Evolutionary conservation across 2,113 vertebrate species (phyloP), one percentile per base, ranked within the genome.

Genomic region (Tragelaphus strepsiceros): DNA sequence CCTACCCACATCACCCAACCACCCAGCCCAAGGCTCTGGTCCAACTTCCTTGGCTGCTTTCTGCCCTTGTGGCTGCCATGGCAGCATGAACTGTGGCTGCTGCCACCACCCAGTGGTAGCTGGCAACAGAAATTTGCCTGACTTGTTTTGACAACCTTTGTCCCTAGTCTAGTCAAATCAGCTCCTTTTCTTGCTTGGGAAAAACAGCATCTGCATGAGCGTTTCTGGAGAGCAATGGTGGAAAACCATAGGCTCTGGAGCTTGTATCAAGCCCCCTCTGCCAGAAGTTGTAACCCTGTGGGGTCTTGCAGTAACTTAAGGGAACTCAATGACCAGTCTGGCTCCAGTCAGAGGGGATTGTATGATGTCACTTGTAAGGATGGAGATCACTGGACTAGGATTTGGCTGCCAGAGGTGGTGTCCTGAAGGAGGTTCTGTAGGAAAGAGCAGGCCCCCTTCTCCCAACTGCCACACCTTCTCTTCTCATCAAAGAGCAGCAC

Each of bases 81-180:
- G 30, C 84, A 39, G 26, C 12, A 1, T 24, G 39, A 26, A 51
- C 4, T 7, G 2, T 12, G 35, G 39, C 22, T 2, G 2, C 74
- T 35, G 43, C 82, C 26, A 22, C 24, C 22, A 0, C 2, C 26
- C 1, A 3, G 7, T 17, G 62, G 62, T 9, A 35, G 11, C 3
- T 5, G 46, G 8, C 46, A 53, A 19, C 28, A 56, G 28, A 15
- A n/a, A 39, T 28, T 10, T 67, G 54, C 21, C 32, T 35, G 54
- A 30, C 54, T 35, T 83, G n/a, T 54, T 82, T 28, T 35, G 62
- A 35, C 62, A 74, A 7, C 28, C 26, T 89, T 16, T 84, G 28
- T 84, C 59, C 35, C 43, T 19, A 7, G 54, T 82, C 84, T 83
- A 80, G 43, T 83, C 61, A 61, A 51, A 43, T 5, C 11, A 30